Evolutionary conservation across 2,113 vertebrate species (phyloP).

Genomic region (Aptenodytes forsteri): DNA sequence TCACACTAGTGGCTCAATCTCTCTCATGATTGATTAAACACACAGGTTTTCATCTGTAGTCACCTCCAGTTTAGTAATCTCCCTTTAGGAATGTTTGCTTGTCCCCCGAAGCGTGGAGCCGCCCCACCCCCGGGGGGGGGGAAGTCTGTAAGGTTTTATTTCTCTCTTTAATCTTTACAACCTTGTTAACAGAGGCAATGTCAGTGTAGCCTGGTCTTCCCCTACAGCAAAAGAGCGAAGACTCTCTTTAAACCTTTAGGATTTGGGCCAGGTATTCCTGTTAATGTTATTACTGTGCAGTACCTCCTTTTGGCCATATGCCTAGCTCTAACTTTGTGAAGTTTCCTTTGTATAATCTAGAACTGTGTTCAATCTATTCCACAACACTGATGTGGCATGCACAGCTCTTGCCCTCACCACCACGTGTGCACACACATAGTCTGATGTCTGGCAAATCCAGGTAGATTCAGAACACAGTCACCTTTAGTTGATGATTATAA

Average conservation of each 20-base stretch:
- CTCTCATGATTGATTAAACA: not conserved
- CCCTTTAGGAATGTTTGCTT: not conserved
- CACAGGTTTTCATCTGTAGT: not conserved
- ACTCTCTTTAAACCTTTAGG: not conserved
- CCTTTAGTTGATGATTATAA: not conserved
- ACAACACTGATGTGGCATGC: not conserved
- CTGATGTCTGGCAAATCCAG: not conserved
- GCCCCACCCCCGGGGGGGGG: fast-evolving
- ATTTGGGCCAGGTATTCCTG: not conserved
- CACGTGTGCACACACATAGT: not conserved
- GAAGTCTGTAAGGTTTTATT: not conserved
- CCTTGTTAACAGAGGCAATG: not conserved
- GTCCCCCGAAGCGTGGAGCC: not conserved
- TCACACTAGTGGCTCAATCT: not conserved
- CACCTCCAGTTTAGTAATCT: not conserved
- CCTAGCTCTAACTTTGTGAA: not conserved
- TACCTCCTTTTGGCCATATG: not conserved
- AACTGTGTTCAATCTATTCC: not conserved
- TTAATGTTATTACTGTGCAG: not conserved
- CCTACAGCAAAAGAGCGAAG: not conserved
- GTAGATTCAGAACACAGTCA: not conserved
- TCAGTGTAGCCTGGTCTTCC: not conserved
- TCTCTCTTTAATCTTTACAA: not conserved
- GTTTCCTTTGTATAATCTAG: not conserved
- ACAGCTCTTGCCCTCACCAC: no score